phyloP scores from a whole-genome alignment of 1,140 invertebrate species.

The Brachionus sp. region DNA sequence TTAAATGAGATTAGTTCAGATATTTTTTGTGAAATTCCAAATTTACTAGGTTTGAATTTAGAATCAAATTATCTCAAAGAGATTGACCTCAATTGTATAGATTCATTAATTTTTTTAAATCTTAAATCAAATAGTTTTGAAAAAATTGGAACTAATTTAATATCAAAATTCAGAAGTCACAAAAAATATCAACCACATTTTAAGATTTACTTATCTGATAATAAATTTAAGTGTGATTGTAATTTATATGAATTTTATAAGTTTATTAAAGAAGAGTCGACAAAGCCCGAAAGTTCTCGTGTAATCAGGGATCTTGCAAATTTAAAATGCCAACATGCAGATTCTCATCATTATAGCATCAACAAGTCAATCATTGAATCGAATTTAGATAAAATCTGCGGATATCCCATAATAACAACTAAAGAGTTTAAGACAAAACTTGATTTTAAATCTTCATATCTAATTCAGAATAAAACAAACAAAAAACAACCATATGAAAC shows the following conservation, averaged over 20 bases:
- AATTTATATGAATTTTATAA: neutral
- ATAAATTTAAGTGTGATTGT: conserved; percentile 1
- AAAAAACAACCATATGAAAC: neutral
- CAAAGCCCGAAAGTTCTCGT: neutral
- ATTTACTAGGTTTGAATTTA: neutral
- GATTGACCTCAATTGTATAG: neutral
- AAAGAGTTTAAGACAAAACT: neutral
- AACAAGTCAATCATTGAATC: neutral
- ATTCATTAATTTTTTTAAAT: neutral
- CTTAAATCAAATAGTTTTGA: neutral
- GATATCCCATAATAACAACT: neutral
- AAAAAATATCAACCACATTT: neutral
- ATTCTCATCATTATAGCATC: neutral
- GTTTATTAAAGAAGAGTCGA: neutral
- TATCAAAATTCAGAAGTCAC: neutral
- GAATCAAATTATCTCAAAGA: neutral
- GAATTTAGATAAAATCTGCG: neutral
- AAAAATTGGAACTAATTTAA: neutral
- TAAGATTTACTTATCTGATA: neutral
- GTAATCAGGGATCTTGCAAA: neutral
- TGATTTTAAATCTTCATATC: neutral
- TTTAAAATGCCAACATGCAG: neutral
- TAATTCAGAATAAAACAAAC: neutral
- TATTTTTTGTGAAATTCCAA: neutral
- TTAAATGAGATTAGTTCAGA: neutral